Evolutionary conservation across 2,888 invertebrate species (phyloP), one percentile per base, ranked within the genome.

Genomic region (Melinopterus prodromus): DNA sequence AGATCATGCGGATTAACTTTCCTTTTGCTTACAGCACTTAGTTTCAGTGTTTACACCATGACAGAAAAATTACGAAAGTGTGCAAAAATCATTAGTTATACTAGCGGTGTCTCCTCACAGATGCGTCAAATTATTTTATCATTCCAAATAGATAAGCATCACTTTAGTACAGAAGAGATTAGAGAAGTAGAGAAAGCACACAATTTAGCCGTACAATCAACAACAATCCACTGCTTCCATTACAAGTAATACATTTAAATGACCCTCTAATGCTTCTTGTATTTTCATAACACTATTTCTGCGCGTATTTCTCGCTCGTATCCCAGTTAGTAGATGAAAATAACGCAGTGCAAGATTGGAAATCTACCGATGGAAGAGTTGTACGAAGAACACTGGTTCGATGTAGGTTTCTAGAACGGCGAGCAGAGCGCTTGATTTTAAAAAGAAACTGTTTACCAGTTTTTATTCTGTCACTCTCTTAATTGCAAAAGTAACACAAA

Each of bases 371-470:
- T 74, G n/a, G 35, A 74, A n/a, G 15, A 72, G 14, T 38, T 72
- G n/a, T 75, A 75, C 75, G 75, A 70, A 74, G 74, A 74, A 77
- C 69, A 37, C 69, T 71, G 53, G 53, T 53, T 12, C 76, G 80
- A 83, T 83, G 82, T 83, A 82, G 83, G 83, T 83, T 82, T 82
- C 82, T 83, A 80, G 82, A 82, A 81, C 83, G 81, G 69, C 72
- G 81, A 77, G 80, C 81, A 83, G 80, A 80, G 78, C 81, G 82
- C 35, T n/a, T 35, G 74, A 36, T 74, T 78, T 83, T 82, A 81
- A 82, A 82, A 82, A 83, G 81, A 82, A 83, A 82, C 79, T 77
- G 81, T 82, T 79, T 81, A 82, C 80, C 81, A 80, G 80, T 80
- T 81, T 81, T 82, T 81, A 83, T 79, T 79, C 77, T 77, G 70